phyloP scores from a whole-genome alignment of 2,888 invertebrate species.

The Drosophila paranaensis region DNA sequence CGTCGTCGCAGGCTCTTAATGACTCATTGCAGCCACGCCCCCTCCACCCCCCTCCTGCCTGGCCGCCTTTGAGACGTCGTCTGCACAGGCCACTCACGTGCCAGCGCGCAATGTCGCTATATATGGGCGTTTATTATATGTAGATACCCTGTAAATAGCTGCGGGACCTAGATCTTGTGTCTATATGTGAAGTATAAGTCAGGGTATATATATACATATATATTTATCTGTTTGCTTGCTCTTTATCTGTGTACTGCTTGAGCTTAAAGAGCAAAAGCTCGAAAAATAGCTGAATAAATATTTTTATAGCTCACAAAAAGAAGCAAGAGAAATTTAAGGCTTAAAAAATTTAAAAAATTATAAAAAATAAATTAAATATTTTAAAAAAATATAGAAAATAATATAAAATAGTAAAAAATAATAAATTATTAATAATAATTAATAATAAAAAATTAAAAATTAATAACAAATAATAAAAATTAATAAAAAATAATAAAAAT shows the following conservation, averaged over 20 bases:
- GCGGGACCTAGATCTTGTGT: neutral
- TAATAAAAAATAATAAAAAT: too few species aligned
- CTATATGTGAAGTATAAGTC: neutral
- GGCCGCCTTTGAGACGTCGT: neutral
- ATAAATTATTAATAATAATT: too few species aligned
- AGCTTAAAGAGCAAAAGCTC: neutral
- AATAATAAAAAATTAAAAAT: too few species aligned
- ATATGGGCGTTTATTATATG: constrained; percentile 58
- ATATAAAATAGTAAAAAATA: too few species aligned
- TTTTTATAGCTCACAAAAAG: neutral
- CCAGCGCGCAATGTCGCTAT: constrained; percentile 51
- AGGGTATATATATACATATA: neutral
- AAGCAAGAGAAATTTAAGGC: too few species aligned
- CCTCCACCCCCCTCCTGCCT: neutral
- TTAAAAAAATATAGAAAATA: too few species aligned
- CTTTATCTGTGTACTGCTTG: neutral
- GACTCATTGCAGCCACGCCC: constrained; percentile 49
- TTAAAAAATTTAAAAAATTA: too few species aligned
- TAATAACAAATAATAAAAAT: too few species aligned
- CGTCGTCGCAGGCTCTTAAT: constrained; percentile 68
- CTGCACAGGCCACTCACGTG: constrained; percentile 57
- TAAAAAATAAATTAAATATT: too few species aligned
- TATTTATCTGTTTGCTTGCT: neutral
- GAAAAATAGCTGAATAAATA: neutral
- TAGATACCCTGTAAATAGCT: constrained; percentile 19